Evolutionary conservation across 2,797 vertebrate species (phyloP).

Genomic region (Falco peregrinus): DNA sequence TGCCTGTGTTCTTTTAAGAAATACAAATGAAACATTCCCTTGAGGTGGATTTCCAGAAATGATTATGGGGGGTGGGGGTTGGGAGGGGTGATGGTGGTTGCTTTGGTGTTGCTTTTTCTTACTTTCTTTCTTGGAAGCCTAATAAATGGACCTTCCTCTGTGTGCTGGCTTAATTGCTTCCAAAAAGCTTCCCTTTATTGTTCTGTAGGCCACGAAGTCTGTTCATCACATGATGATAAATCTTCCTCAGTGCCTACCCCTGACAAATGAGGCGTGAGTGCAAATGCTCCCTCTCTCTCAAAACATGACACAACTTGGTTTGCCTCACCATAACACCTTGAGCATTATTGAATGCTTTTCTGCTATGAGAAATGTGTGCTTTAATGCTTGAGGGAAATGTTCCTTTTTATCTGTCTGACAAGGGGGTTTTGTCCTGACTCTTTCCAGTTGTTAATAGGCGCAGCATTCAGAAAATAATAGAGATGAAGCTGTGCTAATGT

Average conservation of each 20-base stretch:
- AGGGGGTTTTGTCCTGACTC: neutral
- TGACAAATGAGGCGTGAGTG: constrained; percentile 22
- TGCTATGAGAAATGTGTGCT: neutral
- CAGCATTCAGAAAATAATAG: neutral
- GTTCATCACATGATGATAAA: constrained; percentile 69
- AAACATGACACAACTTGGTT: neutral
- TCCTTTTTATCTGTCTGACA: neutral
- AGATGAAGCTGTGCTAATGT: neutral
- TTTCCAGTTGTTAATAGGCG: neutral
- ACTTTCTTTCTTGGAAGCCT: neutral
- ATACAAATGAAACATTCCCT: neutral
- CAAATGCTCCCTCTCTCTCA: neutral
- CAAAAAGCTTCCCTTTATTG: constrained; percentile 30
- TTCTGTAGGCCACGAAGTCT: constrained; percentile 72
- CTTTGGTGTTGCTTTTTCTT: neutral
- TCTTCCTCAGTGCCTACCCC: neutral
- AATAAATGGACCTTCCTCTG: constrained; percentile 22
- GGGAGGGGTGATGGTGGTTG: too few relatives aligned
- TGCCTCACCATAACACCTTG: neutral
- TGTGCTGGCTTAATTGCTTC: constrained; percentile 46
- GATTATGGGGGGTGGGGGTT: neutral
- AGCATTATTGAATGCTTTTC: neutral
- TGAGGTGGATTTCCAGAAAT: constrained; percentile 32
- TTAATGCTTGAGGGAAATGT: neutral
- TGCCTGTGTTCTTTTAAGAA: neutral